These are phyloP conservation scores for Malthinus seriepunctatus DNA, from an alignment of 2,888 invertebrate species.

Conservation along the genomic window DNA sequence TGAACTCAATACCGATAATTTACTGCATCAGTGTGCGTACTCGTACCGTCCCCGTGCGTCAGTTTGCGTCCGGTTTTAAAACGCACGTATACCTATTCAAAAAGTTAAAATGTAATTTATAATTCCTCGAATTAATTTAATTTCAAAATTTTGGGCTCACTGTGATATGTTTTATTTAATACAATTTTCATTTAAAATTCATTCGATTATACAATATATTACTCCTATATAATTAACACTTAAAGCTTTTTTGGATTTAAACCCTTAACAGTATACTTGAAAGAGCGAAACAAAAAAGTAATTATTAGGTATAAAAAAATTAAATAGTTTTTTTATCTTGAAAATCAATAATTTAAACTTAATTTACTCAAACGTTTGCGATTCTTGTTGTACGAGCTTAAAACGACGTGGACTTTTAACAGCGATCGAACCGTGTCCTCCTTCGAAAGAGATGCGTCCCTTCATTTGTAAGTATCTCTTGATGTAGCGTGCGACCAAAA, in stretches of 20 bases:
- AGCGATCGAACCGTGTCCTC: constrained; percentile 71
- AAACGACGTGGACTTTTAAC: constrained; percentile 86
- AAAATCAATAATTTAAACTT: not conserved
- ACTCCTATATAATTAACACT: not conserved
- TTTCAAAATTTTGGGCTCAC: constrained; percentile 10
- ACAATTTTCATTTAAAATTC: constrained; percentile 7
- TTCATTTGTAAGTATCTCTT: constrained; percentile 79
- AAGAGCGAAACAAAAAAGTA: not conserved
- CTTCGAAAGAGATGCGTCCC: constrained; percentile 60
- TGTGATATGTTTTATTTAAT: constrained; percentile 25
- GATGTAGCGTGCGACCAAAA: constrained; percentile 80
- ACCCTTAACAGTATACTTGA: not conserved
- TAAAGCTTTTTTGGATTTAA: not conserved
- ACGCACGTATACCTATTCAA: constrained; percentile 7
- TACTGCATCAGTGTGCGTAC: too few relatives aligned
- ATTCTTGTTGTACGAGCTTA: constrained; percentile 89
- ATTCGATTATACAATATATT: constrained; percentile 1
- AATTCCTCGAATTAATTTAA: not conserved
- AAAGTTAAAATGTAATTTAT: constrained; percentile 8
- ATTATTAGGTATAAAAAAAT: not conserved
- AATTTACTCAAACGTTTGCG: constrained; percentile 82
- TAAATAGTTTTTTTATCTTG: not conserved
- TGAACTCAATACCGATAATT: too few relatives aligned
- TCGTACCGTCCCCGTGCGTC: too few relatives aligned
- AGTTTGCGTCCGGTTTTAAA: constrained; percentile 1